Conservation (phyloP, 1,140 invertebrate species). For the Bombus consobrinus region DNA sequence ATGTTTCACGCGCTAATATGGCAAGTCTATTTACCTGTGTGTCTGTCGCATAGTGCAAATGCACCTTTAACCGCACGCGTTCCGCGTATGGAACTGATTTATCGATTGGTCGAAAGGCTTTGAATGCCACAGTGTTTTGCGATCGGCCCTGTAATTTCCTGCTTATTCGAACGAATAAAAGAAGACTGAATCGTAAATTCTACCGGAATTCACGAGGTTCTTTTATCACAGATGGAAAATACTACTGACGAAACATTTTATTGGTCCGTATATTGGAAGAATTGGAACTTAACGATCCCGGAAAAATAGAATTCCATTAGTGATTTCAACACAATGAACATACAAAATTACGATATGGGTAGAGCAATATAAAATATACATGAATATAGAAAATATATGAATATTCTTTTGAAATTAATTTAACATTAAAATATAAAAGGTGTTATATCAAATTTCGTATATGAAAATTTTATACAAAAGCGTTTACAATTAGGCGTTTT, state of each 20-base stretch:
- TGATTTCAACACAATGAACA: neutral
- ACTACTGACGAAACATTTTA: neutral
- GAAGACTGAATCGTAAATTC: constrained; percentile 6
- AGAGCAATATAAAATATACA: too few species aligned
- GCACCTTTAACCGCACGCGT: constrained; percentile 39
- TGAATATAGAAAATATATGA: too few species aligned
- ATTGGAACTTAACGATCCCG: neutral
- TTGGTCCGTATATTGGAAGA: neutral
- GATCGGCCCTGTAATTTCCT: constrained; percentile 16
- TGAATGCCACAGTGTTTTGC: constrained; percentile 11
- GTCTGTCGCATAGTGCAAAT: neutral
- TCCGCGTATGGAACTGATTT: constrained; percentile 57
- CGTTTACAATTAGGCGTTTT: too few species aligned
- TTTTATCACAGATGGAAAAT: neutral
- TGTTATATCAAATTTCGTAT: too few species aligned
- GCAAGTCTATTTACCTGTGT: neutral
- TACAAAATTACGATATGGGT: too few species aligned
- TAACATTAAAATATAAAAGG: too few species aligned
- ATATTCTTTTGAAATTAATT: too few species aligned
- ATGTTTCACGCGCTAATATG: neutral
- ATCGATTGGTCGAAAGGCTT: constrained; percentile 43
- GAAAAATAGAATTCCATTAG: neutral
- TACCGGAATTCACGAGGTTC: neutral
- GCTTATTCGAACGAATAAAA: neutral
- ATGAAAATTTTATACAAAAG: too few species aligned